Evolutionary conservation across 2,113 vertebrate species (phyloP).

Genomic region (Pterophyllum scalare): DNA sequence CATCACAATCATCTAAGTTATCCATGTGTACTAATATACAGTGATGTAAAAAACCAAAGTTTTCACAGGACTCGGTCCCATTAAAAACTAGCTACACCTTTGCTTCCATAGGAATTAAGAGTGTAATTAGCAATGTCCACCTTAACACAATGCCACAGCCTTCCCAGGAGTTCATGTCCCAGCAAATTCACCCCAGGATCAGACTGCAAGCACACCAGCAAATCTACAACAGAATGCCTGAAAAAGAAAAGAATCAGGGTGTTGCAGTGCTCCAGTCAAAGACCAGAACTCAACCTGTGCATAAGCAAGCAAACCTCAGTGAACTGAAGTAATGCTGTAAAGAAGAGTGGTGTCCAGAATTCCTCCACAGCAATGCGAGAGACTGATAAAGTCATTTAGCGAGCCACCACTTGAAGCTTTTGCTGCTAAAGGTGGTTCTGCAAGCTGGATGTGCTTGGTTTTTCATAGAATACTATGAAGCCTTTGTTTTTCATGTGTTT

Average conservation of each 20-base stretch:
- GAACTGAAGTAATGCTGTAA: not conserved
- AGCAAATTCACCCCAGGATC: not conserved
- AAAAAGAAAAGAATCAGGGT: too few relatives aligned
- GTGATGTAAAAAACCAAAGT: too few relatives aligned
- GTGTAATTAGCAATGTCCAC: too few relatives aligned
- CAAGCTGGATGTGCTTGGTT: not conserved
- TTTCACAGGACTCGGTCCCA: too few relatives aligned
- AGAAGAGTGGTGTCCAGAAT: not conserved
- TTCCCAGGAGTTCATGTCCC: too few relatives aligned
- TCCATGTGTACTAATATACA: not conserved
- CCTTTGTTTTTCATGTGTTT: not conserved
- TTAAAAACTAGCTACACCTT: too few relatives aligned
- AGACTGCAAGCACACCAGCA: not conserved
- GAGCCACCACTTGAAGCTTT: too few relatives aligned
- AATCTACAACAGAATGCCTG: not conserved
- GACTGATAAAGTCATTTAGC: fast-evolving
- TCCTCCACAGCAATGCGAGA: not conserved
- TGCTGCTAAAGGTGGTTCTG: too few relatives aligned
- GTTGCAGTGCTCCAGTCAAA: too few relatives aligned
- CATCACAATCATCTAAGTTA: not conserved
- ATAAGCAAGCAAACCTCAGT: not conserved
- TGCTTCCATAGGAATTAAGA: too few relatives aligned
- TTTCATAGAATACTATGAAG: not conserved
- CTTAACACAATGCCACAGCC: not conserved
- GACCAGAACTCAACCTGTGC: not conserved